Percentiles rank a stretch among this genome's conserved stretches.
Conservation (phyloP, 2,797 vertebrate genomes). For the Mastacembelus armatus region DNA sequence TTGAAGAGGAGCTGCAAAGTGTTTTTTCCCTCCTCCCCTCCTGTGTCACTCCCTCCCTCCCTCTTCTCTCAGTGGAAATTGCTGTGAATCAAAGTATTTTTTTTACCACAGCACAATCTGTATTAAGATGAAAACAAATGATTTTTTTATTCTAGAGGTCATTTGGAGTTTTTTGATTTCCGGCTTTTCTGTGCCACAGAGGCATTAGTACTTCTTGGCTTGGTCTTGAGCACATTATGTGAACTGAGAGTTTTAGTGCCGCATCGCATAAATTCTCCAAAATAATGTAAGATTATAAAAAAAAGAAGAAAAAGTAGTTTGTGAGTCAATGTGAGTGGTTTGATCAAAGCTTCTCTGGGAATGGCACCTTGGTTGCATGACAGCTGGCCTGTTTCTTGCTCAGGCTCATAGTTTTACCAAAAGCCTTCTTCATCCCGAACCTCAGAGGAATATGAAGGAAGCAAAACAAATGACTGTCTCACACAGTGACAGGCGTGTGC, state of each 20-base stretch:
- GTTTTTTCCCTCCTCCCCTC: conserved; percentile 12
- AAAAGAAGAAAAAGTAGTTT: not conserved
- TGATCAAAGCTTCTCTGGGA: conserved; percentile 34
- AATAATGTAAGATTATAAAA: conserved; percentile 30
- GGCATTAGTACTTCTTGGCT: conserved; percentile 38
- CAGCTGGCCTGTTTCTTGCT: conserved; percentile 58
- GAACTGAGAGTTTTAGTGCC: conserved; percentile 16
- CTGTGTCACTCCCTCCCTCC: conserved; percentile 8
- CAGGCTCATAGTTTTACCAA: conserved; percentile 36
- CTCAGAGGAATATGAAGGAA: conserved; percentile 32
- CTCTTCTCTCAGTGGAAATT: conserved; percentile 27
- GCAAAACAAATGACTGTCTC: conserved; percentile 21
- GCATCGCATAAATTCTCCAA: conserved; percentile 21
- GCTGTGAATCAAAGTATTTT: conserved; percentile 37
- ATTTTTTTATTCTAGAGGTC: conserved; percentile 22
- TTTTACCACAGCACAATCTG: conserved; percentile 16
- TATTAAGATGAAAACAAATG: conserved; percentile 38
- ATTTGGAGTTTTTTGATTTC: conserved; percentile 37
- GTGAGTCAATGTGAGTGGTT: conserved; percentile 11
- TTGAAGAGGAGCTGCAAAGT: conserved; percentile 51
- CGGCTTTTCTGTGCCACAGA: conserved; percentile 32
- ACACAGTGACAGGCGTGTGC: conserved; percentile 26
- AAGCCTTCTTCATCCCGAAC: conserved; percentile 32
- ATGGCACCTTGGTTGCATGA: conserved; percentile 38
- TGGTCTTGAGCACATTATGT: conserved; percentile 7